Conservation (phyloP, 1,140 invertebrate species). For the Zaprionus africanus region DNA sequence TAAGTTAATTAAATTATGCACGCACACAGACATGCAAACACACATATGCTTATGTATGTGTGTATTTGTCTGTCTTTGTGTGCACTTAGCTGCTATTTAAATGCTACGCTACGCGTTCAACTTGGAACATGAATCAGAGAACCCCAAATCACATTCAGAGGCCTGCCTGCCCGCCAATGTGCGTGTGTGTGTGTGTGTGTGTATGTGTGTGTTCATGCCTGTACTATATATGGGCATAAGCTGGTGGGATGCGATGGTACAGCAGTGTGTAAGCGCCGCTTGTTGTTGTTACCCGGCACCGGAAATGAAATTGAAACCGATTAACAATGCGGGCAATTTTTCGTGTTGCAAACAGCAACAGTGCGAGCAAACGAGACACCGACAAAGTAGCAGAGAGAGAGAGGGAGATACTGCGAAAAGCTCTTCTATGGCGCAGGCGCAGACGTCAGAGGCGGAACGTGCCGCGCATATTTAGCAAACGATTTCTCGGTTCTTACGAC, state of each 20-base stretch:
- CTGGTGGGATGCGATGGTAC: conserved; percentile 48
- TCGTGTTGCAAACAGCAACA: conserved; percentile 32
- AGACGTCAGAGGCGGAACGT: conserved; percentile 73
- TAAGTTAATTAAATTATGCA: conserved; percentile 21
- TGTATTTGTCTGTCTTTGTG: neutral
- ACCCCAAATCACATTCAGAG: conserved; percentile 28
- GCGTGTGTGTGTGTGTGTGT: conserved; percentile 2
- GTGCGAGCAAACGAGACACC: conserved; percentile 4
- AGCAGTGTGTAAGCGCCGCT: conserved; percentile 55
- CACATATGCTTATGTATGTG: neutral
- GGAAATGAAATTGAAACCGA: conserved; percentile 78
- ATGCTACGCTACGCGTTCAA: conserved; percentile 31
- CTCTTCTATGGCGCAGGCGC: conserved; percentile 66
- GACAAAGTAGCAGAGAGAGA: neutral
- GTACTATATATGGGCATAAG: conserved; percentile 60
- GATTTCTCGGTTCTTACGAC: conserved; percentile 34
- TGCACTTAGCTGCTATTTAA: conserved; percentile 50
- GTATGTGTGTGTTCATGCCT: conserved; percentile 17
- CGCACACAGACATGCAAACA: neutral
- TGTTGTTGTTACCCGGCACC: conserved; percentile 57
- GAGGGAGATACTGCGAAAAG: conserved; percentile 24
- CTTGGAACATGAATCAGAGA: conserved; percentile 47
- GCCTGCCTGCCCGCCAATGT: conserved; percentile 14
- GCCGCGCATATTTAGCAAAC: conserved; percentile 59
- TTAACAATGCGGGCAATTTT: conserved; percentile 53